Evolutionary conservation across 2,888 invertebrate genomes (phyloP).

Genomic region (Elmis aenea): DNA sequence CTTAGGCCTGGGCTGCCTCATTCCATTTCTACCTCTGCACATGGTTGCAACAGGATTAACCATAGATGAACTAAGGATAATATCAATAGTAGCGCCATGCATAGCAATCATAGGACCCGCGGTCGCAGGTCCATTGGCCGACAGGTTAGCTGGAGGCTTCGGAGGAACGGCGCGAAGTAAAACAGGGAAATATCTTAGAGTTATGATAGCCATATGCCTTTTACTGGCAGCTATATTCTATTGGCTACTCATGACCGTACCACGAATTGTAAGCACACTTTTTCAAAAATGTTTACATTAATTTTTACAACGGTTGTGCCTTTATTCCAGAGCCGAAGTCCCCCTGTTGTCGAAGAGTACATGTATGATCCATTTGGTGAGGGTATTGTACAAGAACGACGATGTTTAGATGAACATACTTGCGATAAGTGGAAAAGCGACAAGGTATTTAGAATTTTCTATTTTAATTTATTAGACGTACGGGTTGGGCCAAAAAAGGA

Average conservation of each 20-base stretch:
- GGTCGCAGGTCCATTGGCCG: conserved; percentile 72
- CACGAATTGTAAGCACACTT: conserved; percentile 43
- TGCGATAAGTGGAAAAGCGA: conserved; percentile 64
- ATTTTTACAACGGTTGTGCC: too few relatives aligned
- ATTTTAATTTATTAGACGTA: neutral
- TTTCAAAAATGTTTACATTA: too few relatives aligned
- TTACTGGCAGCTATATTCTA: conserved; percentile 66
- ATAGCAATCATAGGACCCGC: conserved; percentile 75
- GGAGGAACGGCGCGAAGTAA: conserved; percentile 39
- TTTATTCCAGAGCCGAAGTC: conserved; percentile 1
- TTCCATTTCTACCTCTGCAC: conserved; percentile 76
- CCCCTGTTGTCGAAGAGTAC: conserved; percentile 55
- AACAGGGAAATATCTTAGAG: conserved; percentile 61
- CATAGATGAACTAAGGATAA: conserved; percentile 66
- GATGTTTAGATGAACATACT: conserved; percentile 60
- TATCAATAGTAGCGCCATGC: conserved; percentile 75
- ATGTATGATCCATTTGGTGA: conserved; percentile 68
- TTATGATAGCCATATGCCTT: conserved; percentile 63
- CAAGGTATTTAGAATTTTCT: conserved; percentile 39
- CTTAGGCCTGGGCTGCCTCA: conserved; percentile 73
- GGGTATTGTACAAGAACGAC: conserved; percentile 67
- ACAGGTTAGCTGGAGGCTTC: conserved; percentile 56
- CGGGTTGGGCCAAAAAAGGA: too few relatives aligned
- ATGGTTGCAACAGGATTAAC: conserved; percentile 70
- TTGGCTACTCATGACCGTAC: conserved; percentile 61